Conservation (phyloP, 2,797 vertebrate genomes). For the Gobio occitaniae region DNA sequence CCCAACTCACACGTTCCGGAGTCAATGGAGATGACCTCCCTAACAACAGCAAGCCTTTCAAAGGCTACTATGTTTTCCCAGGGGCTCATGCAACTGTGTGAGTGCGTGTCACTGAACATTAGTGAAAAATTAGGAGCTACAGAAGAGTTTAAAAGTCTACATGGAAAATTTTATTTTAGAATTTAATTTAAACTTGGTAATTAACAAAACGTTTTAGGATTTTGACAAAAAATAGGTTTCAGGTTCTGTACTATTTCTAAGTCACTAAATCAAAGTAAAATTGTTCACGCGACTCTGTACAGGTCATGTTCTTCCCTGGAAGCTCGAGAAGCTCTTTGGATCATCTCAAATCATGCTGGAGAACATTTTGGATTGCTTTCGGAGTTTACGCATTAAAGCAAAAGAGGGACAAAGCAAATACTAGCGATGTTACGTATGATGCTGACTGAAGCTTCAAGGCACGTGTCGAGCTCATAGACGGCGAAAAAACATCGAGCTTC, state of each 20-base stretch:
- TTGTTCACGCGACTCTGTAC: background rate
- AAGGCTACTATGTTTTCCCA: constrained; percentile 63
- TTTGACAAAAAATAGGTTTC: background rate
- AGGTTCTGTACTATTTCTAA: background rate
- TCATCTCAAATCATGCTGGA: background rate
- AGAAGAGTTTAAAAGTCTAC: background rate
- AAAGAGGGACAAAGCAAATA: background rate
- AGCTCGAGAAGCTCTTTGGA: background rate
- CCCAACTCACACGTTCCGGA: constrained; percentile 82
- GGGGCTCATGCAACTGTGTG: constrained; percentile 51
- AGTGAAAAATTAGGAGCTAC: constrained; percentile 37
- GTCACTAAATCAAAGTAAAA: background rate
- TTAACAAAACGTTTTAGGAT: background rate
- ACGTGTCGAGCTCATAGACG: too few species aligned
- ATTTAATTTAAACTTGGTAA: too few species aligned
- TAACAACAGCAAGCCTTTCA: constrained; percentile 76
- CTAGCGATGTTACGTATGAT: too few species aligned
- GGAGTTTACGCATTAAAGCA: background rate
- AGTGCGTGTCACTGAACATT: constrained; percentile 40
- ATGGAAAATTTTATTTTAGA: background rate
- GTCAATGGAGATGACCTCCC: constrained; percentile 77
- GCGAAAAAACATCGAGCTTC: too few species aligned
- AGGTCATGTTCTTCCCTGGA: background rate
- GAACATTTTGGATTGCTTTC: background rate
- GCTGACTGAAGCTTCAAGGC: too few species aligned